These are phyloP conservation scores for Diachrysia chrysitis DNA, from an alignment of 2,888 invertebrate species.

Conservation along the genomic window DNA sequence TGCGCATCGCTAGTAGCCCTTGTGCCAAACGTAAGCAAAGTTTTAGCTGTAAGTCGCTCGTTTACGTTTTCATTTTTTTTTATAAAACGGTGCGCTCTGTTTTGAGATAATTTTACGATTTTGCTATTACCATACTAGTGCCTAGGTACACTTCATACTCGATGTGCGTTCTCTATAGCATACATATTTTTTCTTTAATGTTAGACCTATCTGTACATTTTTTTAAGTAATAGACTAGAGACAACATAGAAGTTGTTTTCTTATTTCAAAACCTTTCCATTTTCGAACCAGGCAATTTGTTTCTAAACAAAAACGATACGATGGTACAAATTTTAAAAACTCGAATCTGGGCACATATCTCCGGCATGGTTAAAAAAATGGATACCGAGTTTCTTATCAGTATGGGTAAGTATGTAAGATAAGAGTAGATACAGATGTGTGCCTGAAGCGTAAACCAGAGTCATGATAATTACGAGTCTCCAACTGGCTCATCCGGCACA, in stretches of 20 bases:
- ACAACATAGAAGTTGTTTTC: neutral
- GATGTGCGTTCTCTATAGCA: too few species aligned
- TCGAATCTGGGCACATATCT: constrained; percentile 20
- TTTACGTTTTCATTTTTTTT: too few species aligned
- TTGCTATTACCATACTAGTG: too few species aligned
- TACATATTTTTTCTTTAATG: too few species aligned
- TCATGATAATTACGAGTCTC: constrained; percentile 84
- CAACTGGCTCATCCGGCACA: constrained; percentile 80
- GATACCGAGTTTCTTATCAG: constrained; percentile 33
- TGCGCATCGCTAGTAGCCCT: too few species aligned
- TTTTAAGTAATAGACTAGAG: too few species aligned
- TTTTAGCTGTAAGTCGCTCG: too few species aligned
- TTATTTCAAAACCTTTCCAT: constrained; percentile 5
- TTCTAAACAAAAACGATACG: constrained; percentile 26
- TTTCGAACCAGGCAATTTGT: constrained; percentile 16
- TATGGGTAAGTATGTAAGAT: constrained; percentile 11
- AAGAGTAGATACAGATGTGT: constrained; percentile 27
- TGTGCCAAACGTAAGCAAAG: too few species aligned
- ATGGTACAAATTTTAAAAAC: constrained; percentile 33
- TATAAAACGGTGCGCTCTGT: too few species aligned
- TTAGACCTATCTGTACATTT: neutral
- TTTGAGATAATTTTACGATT: too few species aligned
- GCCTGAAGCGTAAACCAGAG: constrained; percentile 66
- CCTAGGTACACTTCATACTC: too few species aligned
- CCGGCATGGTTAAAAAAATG: constrained; percentile 29